Percentiles rank a stretch among this genome's conserved stretches.
Conservation (phyloP, 1,140 invertebrate species). For the Zeugodacus cucurbitae region DNA sequence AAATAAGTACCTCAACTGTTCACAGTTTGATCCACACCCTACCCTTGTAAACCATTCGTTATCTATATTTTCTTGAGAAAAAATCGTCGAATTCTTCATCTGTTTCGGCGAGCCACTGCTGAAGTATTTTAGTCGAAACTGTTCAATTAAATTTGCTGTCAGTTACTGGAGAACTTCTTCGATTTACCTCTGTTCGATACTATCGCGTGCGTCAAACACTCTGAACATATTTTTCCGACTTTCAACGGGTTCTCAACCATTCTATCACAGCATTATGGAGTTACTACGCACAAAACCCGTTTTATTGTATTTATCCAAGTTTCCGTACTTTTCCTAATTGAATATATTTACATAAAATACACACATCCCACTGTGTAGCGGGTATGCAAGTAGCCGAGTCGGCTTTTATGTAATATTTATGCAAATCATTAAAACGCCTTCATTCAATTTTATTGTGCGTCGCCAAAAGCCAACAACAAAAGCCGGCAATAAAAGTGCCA, state of each 20-base stretch:
- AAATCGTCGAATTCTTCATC: too few species aligned
- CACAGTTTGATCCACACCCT: too few species aligned
- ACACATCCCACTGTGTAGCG: too few species aligned
- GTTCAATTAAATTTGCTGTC: too few species aligned
- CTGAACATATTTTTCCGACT: neutral
- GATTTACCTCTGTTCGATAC: too few species aligned
- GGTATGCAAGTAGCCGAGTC: neutral
- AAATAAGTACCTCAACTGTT: too few species aligned
- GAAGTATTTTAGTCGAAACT: too few species aligned
- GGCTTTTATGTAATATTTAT: conserved; percentile 27
- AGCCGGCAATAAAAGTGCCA: neutral
- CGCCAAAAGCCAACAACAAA: neutral
- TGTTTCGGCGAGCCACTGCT: too few species aligned
- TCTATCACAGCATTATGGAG: neutral
- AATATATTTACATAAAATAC: conserved; percentile 1
- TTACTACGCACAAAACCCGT: neutral
- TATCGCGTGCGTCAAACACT: neutral
- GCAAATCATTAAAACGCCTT: conserved; percentile 29
- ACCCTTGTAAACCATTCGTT: too few species aligned
- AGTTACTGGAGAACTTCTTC: too few species aligned
- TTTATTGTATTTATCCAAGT: neutral
- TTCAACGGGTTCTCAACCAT: neutral
- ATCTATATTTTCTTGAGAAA: too few species aligned
- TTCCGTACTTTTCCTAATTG: conserved; percentile 28
- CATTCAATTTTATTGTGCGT: conserved; percentile 28